phyloP scores from a whole-genome alignment of 2,888 invertebrate species.

The Rhingia rostrata region DNA sequence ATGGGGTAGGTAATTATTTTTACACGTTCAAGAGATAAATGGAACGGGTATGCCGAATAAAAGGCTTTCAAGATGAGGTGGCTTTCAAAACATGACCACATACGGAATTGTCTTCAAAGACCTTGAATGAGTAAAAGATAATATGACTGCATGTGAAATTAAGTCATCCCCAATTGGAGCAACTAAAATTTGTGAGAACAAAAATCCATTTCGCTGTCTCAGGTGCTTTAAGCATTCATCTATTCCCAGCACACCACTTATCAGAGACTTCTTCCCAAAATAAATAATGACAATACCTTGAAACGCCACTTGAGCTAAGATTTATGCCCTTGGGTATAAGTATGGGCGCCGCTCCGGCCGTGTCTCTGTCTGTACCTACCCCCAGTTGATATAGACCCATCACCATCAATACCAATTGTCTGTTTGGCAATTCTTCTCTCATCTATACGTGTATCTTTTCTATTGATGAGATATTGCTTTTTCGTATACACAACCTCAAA shows the following conservation, averaged over 20 bases:
- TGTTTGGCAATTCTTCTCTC: slow-evolving; percentile 72
- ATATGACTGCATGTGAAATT: neutral
- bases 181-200: neutral
- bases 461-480: slow-evolving; percentile 71
- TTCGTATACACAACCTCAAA: slow-evolving; percentile 55
- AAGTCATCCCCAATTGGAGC: neutral
- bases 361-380: slow-evolving; percentile 32
- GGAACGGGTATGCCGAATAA: slow-evolving; percentile 4
- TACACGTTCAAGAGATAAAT: slow-evolving; percentile 41
- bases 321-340: slow-evolving; percentile 61
- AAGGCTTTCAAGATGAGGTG: slow-evolving; percentile 1
- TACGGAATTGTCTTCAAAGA: neutral
- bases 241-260: slow-evolving; percentile 69
- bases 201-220: slow-evolving; percentile 41
- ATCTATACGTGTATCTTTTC: slow-evolving; percentile 56
- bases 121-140: neutral
- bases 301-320: slow-evolving; percentile 67
- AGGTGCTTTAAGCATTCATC: slow-evolving; percentile 52
- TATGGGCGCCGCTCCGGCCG: slow-evolving; percentile 34
- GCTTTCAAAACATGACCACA: neutral
- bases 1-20: slow-evolving; percentile 68
- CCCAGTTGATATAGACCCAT: slow-evolving; percentile 58
- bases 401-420: slow-evolving; percentile 72
- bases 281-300: slow-evolving; percentile 73
- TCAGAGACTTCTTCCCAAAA: slow-evolving; percentile 32